Evolutionary conservation across 2,888 invertebrate species (phyloP).

Genomic region (Torymus tubicola): DNA sequence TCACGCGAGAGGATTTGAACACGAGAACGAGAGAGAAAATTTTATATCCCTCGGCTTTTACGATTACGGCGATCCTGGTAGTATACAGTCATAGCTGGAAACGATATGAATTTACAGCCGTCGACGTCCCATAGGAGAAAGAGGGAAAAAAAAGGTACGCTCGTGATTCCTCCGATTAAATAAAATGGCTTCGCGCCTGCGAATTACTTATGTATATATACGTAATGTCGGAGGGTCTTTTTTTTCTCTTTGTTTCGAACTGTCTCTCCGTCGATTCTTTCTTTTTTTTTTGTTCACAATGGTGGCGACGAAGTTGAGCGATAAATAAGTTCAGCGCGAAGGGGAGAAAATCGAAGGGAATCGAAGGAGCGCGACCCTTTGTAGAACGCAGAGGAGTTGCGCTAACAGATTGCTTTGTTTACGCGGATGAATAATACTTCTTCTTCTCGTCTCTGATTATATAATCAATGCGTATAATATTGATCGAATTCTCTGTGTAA

Average conservation of each 20-base stretch:
- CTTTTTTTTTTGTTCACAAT: neutral
- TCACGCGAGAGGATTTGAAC: conserved; percentile 34
- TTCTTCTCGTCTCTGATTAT: neutral
- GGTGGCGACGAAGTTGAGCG: conserved; percentile 38
- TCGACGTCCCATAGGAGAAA: no score
- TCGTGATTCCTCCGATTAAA: conserved; percentile 63
- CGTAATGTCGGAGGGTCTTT: conserved; percentile 11
- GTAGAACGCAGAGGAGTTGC: neutral
- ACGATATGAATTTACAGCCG: conserved; percentile 58
- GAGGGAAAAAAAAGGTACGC: no score
- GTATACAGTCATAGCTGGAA: neutral
- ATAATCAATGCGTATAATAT: neutral
- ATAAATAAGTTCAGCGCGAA: conserved; percentile 49
- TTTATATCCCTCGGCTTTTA: conserved; percentile 62
- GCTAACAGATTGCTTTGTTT: conserved; percentile 45
- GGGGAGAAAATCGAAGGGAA: conserved; percentile 33
- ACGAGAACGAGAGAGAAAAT: conserved; percentile 31
- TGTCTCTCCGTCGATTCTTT: conserved; percentile 3
- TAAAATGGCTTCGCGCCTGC: conserved; percentile 64
- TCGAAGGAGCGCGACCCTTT: conserved; percentile 10
- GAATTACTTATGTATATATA: conserved; percentile 62
- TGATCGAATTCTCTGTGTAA: neutral
- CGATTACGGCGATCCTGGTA: conserved; percentile 58
- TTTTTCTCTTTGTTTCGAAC: conserved; percentile 8
- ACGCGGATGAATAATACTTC: neutral